Base-by-base conservation (phyloP, 2,888 invertebrate genomes). In the Stramonita haemastoma region DNA sequence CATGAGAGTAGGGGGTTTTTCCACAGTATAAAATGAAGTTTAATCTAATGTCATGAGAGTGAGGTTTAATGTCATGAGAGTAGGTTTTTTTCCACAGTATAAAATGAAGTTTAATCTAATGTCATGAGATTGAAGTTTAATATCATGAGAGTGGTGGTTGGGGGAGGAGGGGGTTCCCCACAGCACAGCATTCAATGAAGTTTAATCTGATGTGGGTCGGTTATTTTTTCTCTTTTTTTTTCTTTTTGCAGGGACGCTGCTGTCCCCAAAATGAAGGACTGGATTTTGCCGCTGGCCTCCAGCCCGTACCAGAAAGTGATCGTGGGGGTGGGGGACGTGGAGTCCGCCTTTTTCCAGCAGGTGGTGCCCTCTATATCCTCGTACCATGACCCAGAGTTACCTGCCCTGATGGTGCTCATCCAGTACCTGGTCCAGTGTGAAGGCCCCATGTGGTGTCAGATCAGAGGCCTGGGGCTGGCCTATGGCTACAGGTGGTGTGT, bases 391-490 rank as follows among this genome's bases (percentile, higher is more conserved):
- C 96, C 97, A 0, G 97, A 98, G 94, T 96, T 97, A 73, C 97
- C 98, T 19, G 97, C 98, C 87, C 96, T 98, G 57, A 96, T 97
- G 93, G 97, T 98, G 60, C 98, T 98, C 92, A 96, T 98, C 92
- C 98, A 98, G 96, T 99, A 98, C 96, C 97, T 98, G 93, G 97
- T 97, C 15, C 98, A 98, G 96, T 96, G 97, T 0, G 98, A 98
- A 97, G 98, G 98, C 87, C 98, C 98, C 56, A 97, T 98, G 97
- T 98, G 98, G 98, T 97, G 97, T 88, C 97, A 97, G 95, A 98
- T 99, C 92, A 97, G 99, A 93, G 98, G 98, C 77, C 97, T 97
- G 94, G 98, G 98, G 0, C 97, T 98, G 88, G 97, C 98, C 0
- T 99, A 99, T 96, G 97, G 97, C 88, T 98, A 98, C 96, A 95